Percentiles rank a stretch among this genome's conserved stretches.
Evolutionary conservation across 2,888 invertebrate species (phyloP).

Genomic region (Stenurella melanura): DNA sequence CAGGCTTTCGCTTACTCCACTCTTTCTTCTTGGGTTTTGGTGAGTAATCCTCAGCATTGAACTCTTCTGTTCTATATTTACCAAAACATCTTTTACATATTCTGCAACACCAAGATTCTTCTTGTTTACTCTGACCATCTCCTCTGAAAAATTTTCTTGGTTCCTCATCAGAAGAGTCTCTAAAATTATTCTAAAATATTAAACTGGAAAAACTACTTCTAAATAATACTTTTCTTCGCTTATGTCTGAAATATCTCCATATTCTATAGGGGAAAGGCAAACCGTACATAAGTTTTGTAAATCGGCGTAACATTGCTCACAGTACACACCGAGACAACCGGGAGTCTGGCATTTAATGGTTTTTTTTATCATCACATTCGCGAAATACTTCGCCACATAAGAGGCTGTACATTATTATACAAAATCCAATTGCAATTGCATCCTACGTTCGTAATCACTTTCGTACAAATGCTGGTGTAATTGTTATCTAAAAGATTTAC

Average conservation of each 20-base stretch:
- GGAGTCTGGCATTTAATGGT: conserved; percentile 78
- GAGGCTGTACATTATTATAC: too few species aligned
- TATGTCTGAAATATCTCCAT: conserved; percentile 85
- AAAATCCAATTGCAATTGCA: too few species aligned
- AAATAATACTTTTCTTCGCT: conserved; percentile 83
- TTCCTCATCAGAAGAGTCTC: conserved; percentile 68
- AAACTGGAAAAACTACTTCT: neutral
- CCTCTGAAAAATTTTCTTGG: conserved; percentile 22
- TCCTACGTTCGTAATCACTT: too few species aligned
- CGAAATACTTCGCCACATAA: conserved; percentile 76
- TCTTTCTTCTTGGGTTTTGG: neutral
- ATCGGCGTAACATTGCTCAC: conserved; percentile 83
- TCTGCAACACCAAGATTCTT: conserved; percentile 31
- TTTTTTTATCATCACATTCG: conserved; percentile 67
- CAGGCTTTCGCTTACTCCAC: neutral
- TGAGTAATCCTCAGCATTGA: neutral
- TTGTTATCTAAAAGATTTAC: too few species aligned
- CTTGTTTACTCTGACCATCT: conserved; percentile 40
- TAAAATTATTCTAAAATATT: conserved; percentile 51
- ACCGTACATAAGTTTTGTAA: conserved; percentile 85
- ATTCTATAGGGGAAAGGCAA: conserved; percentile 84
- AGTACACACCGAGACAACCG: conserved; percentile 83
- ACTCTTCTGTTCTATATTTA: conserved; percentile 11
- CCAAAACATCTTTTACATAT: conserved; percentile 8
- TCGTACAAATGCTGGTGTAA: too few species aligned